Conservation (phyloP, 2,113 vertebrate genomes). For the Procavia capensis region DNA sequence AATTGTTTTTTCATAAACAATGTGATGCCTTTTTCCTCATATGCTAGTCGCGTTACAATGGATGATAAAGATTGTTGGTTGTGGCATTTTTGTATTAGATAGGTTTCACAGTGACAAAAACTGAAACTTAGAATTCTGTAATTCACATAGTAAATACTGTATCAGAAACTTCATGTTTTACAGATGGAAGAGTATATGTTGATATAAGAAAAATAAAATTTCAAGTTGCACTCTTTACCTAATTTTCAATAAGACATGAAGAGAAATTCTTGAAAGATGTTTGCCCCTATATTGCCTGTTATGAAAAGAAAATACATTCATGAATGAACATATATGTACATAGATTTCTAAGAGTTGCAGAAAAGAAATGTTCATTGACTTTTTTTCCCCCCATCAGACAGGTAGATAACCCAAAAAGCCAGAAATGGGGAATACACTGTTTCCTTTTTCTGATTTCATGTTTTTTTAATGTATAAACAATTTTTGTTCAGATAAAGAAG, state of each 20-base stretch:
- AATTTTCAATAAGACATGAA: slow-evolving; percentile 82
- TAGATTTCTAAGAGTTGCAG: slow-evolving; percentile 24
- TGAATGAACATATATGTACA: slow-evolving; percentile 26
- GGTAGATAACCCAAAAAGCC: slow-evolving; percentile 47
- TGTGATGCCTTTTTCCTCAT: slow-evolving; percentile 80
- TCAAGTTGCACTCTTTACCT: slow-evolving; percentile 77
- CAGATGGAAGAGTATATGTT: slow-evolving; percentile 79
- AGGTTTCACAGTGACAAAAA: slow-evolving; percentile 71
- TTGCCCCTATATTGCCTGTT: slow-evolving; percentile 6
- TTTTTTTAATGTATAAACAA: slow-evolving; percentile 34
- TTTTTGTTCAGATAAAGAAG: slow-evolving; percentile 41
- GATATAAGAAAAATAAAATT: slow-evolving; percentile 75
- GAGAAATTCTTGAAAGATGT: slow-evolving; percentile 73
- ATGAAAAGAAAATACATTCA: slow-evolving; percentile 50
- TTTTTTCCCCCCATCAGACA: background rate
- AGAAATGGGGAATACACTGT: slow-evolving; percentile 27
- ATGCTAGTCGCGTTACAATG: slow-evolving; percentile 66
- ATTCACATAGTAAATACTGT: slow-evolving; percentile 81
- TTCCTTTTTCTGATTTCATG: slow-evolving; percentile 23
- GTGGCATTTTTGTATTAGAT: slow-evolving; percentile 80
- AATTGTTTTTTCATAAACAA: slow-evolving; percentile 89
- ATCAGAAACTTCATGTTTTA: slow-evolving; percentile 82
- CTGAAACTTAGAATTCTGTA: slow-evolving; percentile 76
- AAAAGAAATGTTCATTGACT: slow-evolving; percentile 43
- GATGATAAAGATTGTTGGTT: slow-evolving; percentile 72